Percentiles rank a stretch among this genome's conserved stretches.
Evolutionary conservation across 1,140 invertebrate genomes (phyloP).

Genomic region (Dufourea novaeangliae): DNA sequence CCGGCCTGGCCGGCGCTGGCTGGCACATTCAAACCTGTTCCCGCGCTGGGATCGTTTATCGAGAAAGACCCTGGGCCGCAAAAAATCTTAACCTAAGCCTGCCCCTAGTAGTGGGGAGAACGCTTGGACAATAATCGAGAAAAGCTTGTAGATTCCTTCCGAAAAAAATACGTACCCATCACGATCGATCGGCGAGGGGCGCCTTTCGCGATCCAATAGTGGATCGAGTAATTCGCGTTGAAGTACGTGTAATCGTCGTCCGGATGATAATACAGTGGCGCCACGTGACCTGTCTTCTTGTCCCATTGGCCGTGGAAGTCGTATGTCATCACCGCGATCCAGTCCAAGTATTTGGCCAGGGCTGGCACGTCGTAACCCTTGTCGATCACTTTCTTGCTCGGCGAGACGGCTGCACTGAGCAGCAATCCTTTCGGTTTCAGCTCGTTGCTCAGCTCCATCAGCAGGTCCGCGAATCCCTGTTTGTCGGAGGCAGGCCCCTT

Average conservation of each 20-base stretch:
- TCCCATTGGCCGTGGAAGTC: conserved; percentile 94
- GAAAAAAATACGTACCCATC: conserved; percentile 83
- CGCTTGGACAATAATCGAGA: too few relatives aligned
- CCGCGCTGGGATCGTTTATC: conserved; percentile 81
- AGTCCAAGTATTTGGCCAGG: conserved; percentile 89
- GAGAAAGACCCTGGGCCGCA: too few relatives aligned
- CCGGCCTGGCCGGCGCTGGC: conserved; percentile 90
- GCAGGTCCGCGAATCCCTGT: conserved; percentile 87
- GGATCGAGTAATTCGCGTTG: conserved; percentile 90
- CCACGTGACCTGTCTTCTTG: conserved; percentile 91
- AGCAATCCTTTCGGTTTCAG: conserved; percentile 89
- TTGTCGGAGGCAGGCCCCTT: conserved; percentile 93
- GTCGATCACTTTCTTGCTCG: conserved; percentile 93
- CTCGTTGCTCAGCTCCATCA: conserved; percentile 88
- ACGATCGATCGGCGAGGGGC: conserved; percentile 90
- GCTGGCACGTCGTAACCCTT: conserved; percentile 90
- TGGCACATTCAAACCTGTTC: conserved; percentile 86
- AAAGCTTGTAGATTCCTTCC: too few relatives aligned
- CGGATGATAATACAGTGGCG: conserved; percentile 90
- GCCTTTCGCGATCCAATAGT: conserved; percentile 94
- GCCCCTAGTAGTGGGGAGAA: too few relatives aligned
- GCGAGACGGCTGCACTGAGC: conserved; percentile 92
- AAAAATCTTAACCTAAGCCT: too few relatives aligned
- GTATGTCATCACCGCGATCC: conserved; percentile 93
- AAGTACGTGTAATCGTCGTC: conserved; percentile 81